These are phyloP conservation scores for Mohoua ochrocephala DNA, from an alignment of 2,113 vertebrate genomes.

Conservation along the genomic window DNA sequence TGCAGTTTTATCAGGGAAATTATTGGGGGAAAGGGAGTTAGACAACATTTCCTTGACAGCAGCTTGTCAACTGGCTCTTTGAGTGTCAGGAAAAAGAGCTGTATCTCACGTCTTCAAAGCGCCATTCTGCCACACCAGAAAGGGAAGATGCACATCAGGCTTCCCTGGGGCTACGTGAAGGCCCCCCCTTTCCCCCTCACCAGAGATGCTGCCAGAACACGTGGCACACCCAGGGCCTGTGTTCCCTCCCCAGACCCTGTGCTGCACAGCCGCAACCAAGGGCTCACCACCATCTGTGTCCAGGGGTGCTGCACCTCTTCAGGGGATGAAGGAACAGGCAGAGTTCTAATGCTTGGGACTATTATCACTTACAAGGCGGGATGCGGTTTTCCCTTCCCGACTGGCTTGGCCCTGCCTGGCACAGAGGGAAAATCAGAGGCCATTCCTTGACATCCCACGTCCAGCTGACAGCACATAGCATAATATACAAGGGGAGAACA, in stretches of 20 bases:
- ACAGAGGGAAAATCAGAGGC: not conserved
- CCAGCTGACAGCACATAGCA: not conserved
- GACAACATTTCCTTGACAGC: slow-evolving; percentile 51
- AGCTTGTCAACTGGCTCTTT: slow-evolving; percentile 58
- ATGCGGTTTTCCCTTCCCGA: not conserved
- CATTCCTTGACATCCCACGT: not conserved
- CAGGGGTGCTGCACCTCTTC: not conserved
- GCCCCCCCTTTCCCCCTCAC: not conserved
- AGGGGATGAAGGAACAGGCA: not conserved
- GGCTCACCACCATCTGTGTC: not conserved
- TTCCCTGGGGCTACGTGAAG: not conserved
- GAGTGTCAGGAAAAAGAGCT: slow-evolving; percentile 5
- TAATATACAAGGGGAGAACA: not conserved
- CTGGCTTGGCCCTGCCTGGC: not conserved
- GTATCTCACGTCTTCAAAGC: not conserved
- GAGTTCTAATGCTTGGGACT: not conserved
- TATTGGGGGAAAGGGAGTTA: slow-evolving; percentile 36
- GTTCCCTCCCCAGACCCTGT: not conserved
- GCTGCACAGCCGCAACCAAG: not conserved
- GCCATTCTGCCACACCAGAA: not conserved
- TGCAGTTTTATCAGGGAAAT: slow-evolving; percentile 61
- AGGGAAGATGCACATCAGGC: not conserved
- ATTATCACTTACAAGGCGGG: rapidly evolving
- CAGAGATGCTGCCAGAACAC: not conserved
- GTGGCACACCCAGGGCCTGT: rapidly evolving